Base-by-base conservation (phyloP, 2,888 invertebrate species). In the Sphecodes monilicornis region DNA sequence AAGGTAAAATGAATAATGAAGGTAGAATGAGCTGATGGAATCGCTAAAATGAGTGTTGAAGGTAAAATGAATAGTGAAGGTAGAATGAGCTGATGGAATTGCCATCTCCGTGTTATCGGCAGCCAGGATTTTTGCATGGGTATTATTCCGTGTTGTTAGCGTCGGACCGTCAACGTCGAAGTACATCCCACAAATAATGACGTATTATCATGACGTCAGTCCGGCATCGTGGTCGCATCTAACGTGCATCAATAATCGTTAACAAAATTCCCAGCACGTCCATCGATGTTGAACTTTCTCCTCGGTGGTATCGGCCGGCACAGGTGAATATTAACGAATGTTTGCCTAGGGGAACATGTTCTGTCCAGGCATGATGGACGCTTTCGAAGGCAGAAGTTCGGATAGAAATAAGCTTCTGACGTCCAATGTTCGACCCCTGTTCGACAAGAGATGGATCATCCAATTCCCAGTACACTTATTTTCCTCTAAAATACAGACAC, bases 351-450 rank as follows among this genome's bases (percentile, higher is more conserved):
- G 84, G 73, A 89, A 74, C 86, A 81, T 80, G 84, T 87, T 76
- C 90, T 79, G 87, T 83, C 84, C 82, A 80, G 72, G 77, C 78
- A 84, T 89, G 90, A 90, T 90, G 85, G 87, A 88, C 88, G 88
- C 80, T 85, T 84, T 79, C 71, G 72, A 85, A 87, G 83, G 89
- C 85, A 84, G 90, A 91, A 91, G 89, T 91, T 91, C 85, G 82
- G 80, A 73, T 82, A 83, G 82, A 80, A 78, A 83, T 82, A 88
- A 81, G 80, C 84, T 82, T 78, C 75, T 80, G 87, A 78, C 85
- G 80, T 79, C 85, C 79, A 80, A 76, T 86, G 84, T 89, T 82
- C 88, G 84, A 83, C 84, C 80, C 80, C 85, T 80, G 80, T 90
- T 88, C 85, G 84, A 86, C 84, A 77, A 82, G 84, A 90, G 90